Evolutionary conservation across 2,888 invertebrate genomes (phyloP).

Genomic region (Yponomeuta plumbellus): DNA sequence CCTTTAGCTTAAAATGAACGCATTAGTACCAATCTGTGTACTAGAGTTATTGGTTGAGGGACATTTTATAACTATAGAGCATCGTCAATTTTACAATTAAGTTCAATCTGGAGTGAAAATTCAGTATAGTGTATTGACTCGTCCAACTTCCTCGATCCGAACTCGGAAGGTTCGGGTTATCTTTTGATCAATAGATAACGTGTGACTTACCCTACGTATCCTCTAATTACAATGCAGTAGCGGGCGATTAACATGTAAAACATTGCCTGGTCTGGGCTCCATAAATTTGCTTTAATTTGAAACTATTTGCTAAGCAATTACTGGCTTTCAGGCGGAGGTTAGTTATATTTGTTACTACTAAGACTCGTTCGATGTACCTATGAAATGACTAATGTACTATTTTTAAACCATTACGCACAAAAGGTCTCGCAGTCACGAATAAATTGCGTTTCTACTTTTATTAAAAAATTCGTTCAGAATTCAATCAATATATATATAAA

Average conservation of each 20-base stretch:
- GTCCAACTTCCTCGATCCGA: neutral
- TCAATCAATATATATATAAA: too few relatives aligned
- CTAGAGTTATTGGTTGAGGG: constrained; percentile 48
- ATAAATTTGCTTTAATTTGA: neutral
- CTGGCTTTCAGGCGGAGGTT: neutral
- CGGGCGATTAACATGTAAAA: neutral
- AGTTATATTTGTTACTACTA: too few relatives aligned
- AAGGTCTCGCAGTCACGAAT: too few relatives aligned
- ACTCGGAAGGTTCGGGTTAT: neutral
- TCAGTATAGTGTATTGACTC: neutral
- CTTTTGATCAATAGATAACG: neutral
- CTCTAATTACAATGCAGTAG: neutral
- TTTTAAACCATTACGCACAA: too few relatives aligned
- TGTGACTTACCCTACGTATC: neutral
- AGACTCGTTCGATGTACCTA: too few relatives aligned
- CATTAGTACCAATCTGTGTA: constrained; percentile 69
- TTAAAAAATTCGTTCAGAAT: too few relatives aligned
- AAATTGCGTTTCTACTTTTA: too few relatives aligned
- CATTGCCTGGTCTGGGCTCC: neutral
- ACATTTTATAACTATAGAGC: constrained; percentile 5
- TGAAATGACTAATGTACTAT: too few relatives aligned
- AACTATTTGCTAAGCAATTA: neutral
- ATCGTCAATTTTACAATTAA: constrained; percentile 1
- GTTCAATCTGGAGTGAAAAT: neutral
- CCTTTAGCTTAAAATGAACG: constrained; percentile 54